Percentiles rank a stretch among this genome's conserved stretches.
Conservation (phyloP, 2,113 vertebrate genomes). For the Pterocles orientalis region DNA sequence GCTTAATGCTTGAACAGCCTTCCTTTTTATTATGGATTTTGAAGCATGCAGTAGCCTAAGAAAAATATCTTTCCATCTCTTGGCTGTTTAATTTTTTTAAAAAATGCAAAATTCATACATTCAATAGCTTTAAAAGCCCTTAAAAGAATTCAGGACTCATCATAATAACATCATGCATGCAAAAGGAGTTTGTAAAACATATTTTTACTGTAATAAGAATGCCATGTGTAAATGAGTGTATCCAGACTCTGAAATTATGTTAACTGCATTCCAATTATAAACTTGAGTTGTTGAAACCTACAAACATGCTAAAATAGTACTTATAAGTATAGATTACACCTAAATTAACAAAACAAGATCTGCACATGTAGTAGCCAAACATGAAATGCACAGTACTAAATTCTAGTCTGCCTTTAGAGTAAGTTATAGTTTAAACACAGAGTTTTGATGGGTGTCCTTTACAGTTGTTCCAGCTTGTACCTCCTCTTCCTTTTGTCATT, state of each 20-base stretch:
- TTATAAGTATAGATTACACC: background rate
- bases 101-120: background rate
- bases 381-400: background rate
- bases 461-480: background rate
- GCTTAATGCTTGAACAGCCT: no score
- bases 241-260: background rate
- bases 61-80: background rate
- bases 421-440: background rate
- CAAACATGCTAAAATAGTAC: background rate
- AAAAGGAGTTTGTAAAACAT: background rate
- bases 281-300: background rate
- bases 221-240: background rate
- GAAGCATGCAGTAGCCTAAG: background rate
- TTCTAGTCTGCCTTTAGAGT: background rate
- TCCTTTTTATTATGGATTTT: background rate
- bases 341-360: background rate
- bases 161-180: background rate
- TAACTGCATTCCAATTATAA: background rate
- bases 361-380: background rate
- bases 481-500: background rate
- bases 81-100: accelerated
- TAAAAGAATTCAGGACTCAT: background rate
- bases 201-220: background rate
- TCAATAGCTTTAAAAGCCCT: background rate
- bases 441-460: background rate